Evolutionary conservation across 2,797 vertebrate genomes (phyloP).

Genomic region (Phalanger gymnotis): DNA sequence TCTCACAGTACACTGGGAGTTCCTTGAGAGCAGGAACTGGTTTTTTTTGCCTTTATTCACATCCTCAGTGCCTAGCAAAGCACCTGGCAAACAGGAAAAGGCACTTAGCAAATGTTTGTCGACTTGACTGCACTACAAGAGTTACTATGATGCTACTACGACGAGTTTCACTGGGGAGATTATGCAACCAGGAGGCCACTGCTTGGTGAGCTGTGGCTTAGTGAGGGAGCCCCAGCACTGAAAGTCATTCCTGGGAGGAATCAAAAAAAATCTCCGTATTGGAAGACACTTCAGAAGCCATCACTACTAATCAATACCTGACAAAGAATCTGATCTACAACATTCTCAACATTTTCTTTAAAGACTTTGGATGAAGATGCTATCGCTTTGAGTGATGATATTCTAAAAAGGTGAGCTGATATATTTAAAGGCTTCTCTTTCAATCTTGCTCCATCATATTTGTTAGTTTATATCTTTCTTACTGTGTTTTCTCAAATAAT

Average conservation of each 20-base stretch:
- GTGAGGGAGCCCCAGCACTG: neutral
- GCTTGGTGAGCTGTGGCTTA: neutral
- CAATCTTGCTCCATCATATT: slow-evolving; percentile 36
- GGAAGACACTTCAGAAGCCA: neutral
- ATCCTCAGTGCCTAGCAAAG: neutral
- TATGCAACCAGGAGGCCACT: neutral
- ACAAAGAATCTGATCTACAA: neutral
- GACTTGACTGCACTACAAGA: neutral
- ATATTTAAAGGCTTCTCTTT: slow-evolving; percentile 40
- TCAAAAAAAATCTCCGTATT: neutral
- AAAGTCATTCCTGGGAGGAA: neutral
- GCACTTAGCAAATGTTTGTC: neutral
- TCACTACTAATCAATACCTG: neutral
- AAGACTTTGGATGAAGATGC: neutral
- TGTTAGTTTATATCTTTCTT: slow-evolving; percentile 37
- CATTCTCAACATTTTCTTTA: neutral
- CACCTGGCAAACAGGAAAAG: neutral
- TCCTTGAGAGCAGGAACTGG: neutral
- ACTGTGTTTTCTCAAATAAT: slow-evolving; percentile 33
- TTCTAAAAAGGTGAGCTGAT: slow-evolving; percentile 34
- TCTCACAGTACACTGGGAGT: neutral
- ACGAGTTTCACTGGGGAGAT: neutral
- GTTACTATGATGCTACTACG: neutral
- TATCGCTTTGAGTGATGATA: neutral
- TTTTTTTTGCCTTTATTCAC: neutral